Percentiles rank a stretch among this genome's conserved stretches.
phyloP scores from a whole-genome alignment of 2,797 vertebrate genomes.

The Acanthurus tractus region DNA sequence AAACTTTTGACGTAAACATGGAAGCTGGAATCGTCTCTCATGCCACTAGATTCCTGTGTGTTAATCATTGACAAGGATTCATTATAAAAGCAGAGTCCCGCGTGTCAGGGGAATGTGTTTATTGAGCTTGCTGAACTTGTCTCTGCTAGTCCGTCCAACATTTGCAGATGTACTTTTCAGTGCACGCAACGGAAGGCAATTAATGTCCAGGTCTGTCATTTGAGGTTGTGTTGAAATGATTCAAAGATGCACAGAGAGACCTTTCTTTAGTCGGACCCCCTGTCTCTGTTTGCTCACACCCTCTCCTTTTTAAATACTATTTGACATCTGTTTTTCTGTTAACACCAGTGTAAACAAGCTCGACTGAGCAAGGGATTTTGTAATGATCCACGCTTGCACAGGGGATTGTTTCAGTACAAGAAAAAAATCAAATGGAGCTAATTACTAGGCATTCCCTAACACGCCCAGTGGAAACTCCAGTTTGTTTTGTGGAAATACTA shows the following conservation, averaged over 20 bases:
- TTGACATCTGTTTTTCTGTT: slow-evolving; percentile 77
- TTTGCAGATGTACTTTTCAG: slow-evolving; percentile 46
- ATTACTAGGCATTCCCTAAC: slow-evolving; percentile 68
- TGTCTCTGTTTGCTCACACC: slow-evolving; percentile 46
- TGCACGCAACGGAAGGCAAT: slow-evolving; percentile 45
- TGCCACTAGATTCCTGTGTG: slow-evolving; percentile 42
- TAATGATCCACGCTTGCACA: slow-evolving; percentile 54
- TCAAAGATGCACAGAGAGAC: slow-evolving; percentile 39
- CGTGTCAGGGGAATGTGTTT: slow-evolving; percentile 63
- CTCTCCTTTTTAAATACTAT: slow-evolving; percentile 56
- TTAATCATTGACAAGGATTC: slow-evolving; percentile 73
- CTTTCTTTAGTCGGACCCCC: slow-evolving; percentile 8
- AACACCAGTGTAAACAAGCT: slow-evolving; percentile 53
- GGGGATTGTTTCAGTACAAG: slow-evolving; percentile 63
- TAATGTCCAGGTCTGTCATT: slow-evolving; percentile 66
- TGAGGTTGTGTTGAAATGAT: slow-evolving; percentile 50
- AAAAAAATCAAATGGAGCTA: slow-evolving; percentile 69
- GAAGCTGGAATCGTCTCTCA: slow-evolving; percentile 31
- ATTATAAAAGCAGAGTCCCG: slow-evolving; percentile 52
- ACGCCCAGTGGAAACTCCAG: slow-evolving; percentile 58
- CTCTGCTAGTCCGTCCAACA: slow-evolving; percentile 62
- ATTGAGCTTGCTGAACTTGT: slow-evolving; percentile 66
- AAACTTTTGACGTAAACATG: slow-evolving; percentile 30
- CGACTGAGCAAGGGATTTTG: slow-evolving; percentile 64
- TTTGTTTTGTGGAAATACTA: slow-evolving; percentile 59